Base-by-base conservation (phyloP, 1,140 invertebrate genomes). In the Mizuhopecten yessoensis region DNA sequence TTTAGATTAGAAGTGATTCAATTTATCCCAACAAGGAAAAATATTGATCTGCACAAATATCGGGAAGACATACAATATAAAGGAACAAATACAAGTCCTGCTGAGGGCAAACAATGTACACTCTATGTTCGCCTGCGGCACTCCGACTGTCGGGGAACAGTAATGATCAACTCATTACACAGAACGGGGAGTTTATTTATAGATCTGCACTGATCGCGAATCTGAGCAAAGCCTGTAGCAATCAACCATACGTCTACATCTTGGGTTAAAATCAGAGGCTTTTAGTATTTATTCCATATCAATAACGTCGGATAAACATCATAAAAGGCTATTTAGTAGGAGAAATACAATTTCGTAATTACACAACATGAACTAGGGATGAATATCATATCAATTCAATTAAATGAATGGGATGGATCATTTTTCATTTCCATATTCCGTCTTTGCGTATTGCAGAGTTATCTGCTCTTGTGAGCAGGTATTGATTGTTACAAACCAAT, bases 81-180 rank as follows among this genome's bases (percentile, higher is more conserved):
- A n/a, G 57, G 29, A n/a, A 75, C n/a, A 75, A 75, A 75, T n/a
- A 75, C 57, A 75, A 29, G 45, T 75, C 5, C 23, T 29, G 2
- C 5, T 75, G 23, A 75, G 57, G 5, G 57, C n/a, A 75, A 75
- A 75, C n/a, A n/a, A 29, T 7, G n/a, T 75, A 75, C 57, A 17
- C 5, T 39, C 36, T 57, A 17, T 29, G 57, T 5, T 29, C 23
- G 23, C 57, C 11, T 0, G 23, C 57, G 57, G 57, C 57, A 75
- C 45, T 20, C 10, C 11, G 45, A 29, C 57, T 75, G 23, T 75
- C 57, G 0, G 23, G 57, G 57, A 75, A 11, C n/a, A 7, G 23
- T 75, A 75, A 29, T 75, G 57, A n/a, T n/a, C 57, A 75, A n/a
- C n/a, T 75, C 57, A 75, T 75, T 75, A 75, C 15, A 75, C 23